These are phyloP conservation scores for Philotrypesis tridentata DNA, from an alignment of 1,140 invertebrate genomes.

Conservation along the genomic window DNA sequence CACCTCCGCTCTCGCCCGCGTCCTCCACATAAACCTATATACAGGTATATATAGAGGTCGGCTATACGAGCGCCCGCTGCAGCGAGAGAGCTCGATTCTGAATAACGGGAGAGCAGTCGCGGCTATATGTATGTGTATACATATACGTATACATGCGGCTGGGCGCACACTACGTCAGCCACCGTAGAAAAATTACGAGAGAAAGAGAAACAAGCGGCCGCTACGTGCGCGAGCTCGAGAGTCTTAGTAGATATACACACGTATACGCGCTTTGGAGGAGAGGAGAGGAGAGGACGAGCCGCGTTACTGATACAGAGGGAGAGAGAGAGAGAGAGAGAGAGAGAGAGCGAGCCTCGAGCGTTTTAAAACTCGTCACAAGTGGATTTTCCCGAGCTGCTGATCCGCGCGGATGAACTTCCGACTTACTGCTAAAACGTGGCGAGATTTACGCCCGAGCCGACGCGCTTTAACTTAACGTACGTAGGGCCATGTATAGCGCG, in stretches of 20 bases:
- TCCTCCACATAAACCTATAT: conserved; percentile 33
- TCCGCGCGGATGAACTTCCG: conserved; percentile 70
- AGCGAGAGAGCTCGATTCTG: conserved; percentile 23
- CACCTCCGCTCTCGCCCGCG: neutral
- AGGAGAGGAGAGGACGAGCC: too few species aligned
- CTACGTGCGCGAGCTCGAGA: conserved; percentile 35
- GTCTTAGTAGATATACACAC: neutral
- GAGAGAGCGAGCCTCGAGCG: conserved; percentile 36
- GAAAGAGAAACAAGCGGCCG: conserved; percentile 41
- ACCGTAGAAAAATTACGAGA: conserved; percentile 21
- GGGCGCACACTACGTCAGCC: neutral
- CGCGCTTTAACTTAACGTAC: conserved; percentile 67
- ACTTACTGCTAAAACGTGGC: conserved; percentile 74
- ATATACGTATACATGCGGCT: too few species aligned
- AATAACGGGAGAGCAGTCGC: conserved; percentile 37
- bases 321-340: neutral
- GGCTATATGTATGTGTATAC: too few species aligned
- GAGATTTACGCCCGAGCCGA: conserved; percentile 66
- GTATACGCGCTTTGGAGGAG: too few species aligned
- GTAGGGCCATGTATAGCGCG: conserved; percentile 39
- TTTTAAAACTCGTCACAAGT: conserved; percentile 71
- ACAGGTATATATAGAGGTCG: conserved; percentile 37
- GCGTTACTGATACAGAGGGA: too few species aligned
- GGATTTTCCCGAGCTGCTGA: conserved; percentile 71
- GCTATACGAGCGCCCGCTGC: neutral